phyloP scores from a whole-genome alignment of 2,797 vertebrate species.

The Lepus oiostolus region DNA sequence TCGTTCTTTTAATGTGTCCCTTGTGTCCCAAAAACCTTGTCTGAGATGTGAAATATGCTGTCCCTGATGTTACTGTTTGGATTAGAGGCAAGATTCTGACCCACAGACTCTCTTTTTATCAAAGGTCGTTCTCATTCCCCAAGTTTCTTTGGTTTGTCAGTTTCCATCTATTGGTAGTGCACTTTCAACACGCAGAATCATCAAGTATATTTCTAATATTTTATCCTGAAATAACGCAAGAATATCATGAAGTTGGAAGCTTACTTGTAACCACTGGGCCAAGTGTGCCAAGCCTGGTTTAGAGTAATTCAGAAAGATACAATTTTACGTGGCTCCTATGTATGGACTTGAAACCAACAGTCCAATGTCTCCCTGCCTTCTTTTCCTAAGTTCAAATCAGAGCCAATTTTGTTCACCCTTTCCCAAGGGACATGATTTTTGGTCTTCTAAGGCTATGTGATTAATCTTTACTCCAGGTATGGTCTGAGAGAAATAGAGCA shows the following conservation, averaged over 20 bases:
- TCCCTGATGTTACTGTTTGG: neutral
- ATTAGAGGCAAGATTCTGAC: fast-evolving
- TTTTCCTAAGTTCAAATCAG: neutral
- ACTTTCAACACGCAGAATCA: neutral
- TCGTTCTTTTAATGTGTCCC: fast-evolving
- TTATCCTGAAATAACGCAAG: neutral
- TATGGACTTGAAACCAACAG: neutral
- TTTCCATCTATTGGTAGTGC: neutral
- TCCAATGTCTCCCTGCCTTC: neutral
- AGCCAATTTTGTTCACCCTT: neutral
- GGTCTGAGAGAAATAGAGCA: neutral
- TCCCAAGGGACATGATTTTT: neutral
- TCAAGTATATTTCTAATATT: neutral
- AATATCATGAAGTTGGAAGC: neutral
- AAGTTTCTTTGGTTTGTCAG: neutral
- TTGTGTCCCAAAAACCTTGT: neutral
- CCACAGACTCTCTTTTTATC: neutral
- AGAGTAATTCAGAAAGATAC: neutral
- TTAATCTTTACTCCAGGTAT: slow-evolving; percentile 4
- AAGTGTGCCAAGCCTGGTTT: neutral
- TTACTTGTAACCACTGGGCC: neutral
- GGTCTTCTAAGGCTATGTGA: neutral
- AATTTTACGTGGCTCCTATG: fast-evolving
- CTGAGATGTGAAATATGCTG: neutral
- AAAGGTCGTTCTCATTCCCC: neutral